These are phyloP conservation scores for Lampropteryx suffumata DNA, from an alignment of 2,888 invertebrate genomes.

Conservation along the genomic window DNA sequence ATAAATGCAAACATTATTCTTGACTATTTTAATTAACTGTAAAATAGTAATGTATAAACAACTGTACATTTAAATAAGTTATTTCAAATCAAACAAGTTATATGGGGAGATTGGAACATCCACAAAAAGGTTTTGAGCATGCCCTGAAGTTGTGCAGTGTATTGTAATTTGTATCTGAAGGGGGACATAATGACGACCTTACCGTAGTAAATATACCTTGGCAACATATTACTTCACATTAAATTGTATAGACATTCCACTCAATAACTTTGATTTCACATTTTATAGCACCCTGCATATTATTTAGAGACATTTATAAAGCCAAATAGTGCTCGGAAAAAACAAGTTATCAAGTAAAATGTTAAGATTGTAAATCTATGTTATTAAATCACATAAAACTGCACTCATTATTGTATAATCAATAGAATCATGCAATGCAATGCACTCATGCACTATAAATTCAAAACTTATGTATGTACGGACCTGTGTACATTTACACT, in stretches of 20 bases:
- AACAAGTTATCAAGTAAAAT: conserved; percentile 32
- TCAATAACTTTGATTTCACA: conserved; percentile 27
- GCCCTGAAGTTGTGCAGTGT: conserved; percentile 71
- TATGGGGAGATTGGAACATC: conserved; percentile 48
- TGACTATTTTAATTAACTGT: conserved; percentile 74
- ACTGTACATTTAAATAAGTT: conserved; percentile 75
- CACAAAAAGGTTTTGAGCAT: conserved; percentile 70
- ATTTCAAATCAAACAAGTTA: conserved; percentile 58
- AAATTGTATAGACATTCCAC: conserved; percentile 26
- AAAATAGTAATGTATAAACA: conserved; percentile 69
- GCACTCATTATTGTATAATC: conserved; percentile 57
- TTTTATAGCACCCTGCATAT: conserved; percentile 26
- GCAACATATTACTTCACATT: conserved; percentile 28
- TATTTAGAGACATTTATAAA: conserved; percentile 16
- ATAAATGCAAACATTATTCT: conserved; percentile 61
- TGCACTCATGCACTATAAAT: conserved; percentile 61
- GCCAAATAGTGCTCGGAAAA: conserved; percentile 19
- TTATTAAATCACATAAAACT: conserved; percentile 51
- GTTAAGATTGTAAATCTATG: conserved; percentile 25
- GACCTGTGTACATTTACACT: conserved; percentile 55
- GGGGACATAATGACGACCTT: conserved; percentile 33
- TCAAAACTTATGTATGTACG: conserved; percentile 65
- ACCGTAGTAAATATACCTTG: conserved; percentile 24
- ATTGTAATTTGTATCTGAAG: conserved; percentile 38
- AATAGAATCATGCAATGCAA: conserved; percentile 71